Conservation (phyloP, 1,140 invertebrate species). For the Bombus balteatus region DNA sequence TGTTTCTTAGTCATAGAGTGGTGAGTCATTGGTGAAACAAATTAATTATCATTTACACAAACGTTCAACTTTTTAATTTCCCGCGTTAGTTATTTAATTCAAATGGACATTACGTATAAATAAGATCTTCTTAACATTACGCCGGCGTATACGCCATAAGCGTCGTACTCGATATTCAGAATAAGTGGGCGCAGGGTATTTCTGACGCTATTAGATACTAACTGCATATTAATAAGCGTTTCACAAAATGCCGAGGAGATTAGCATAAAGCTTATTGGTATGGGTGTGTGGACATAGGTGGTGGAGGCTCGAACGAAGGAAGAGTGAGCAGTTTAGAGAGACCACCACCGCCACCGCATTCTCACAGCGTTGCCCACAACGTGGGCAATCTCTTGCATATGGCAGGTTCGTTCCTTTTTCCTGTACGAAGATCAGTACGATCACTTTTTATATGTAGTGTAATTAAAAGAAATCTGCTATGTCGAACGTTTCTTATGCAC, state of each 20-base stretch:
- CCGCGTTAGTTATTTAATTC: neutral
- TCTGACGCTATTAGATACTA: constrained; percentile 42
- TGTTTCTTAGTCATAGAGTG: neutral
- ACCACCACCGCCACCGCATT: constrained; percentile 87
- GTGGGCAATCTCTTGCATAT: constrained; percentile 93
- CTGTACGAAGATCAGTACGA: constrained; percentile 48
- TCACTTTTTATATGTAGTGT: constrained; percentile 38
- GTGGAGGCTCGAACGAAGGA: constrained; percentile 81
- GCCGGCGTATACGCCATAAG: neutral
- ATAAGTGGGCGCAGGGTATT: constrained; percentile 36
- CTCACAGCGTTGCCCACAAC: constrained; percentile 86
- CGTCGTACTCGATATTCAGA: neutral
- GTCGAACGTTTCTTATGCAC: constrained; percentile 53
- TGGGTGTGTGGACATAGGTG: constrained; percentile 74
- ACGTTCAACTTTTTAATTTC: neutral
- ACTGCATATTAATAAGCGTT: constrained; percentile 57
- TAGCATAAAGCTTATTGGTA: constrained; percentile 66
- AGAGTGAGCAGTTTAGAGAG: constrained; percentile 85
- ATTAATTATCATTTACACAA: neutral
- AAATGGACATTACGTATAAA: neutral
- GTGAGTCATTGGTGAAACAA: neutral
- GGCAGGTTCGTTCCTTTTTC: constrained; percentile 86
- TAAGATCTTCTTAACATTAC: neutral
- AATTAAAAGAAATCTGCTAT: constrained; percentile 22
- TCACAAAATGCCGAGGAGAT: constrained; percentile 18